A percentile compares a stretch with the other conserved stretches of the same genome.
phyloP scores from a whole-genome alignment of 2,113 vertebrate genomes.

The Lagopus leucura region DNA sequence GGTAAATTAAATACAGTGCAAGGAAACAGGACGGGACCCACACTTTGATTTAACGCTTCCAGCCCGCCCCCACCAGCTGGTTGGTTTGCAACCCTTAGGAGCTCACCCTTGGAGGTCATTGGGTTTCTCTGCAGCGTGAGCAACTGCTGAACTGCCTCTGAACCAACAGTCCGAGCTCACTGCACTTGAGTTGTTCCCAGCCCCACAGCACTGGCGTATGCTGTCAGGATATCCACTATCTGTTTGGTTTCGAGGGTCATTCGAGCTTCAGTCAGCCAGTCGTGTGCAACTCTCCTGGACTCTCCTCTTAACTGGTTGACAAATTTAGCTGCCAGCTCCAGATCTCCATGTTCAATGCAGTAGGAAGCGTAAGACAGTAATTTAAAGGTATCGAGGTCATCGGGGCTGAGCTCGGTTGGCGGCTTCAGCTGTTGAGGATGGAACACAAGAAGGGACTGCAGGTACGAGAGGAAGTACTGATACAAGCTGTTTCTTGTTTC shows the following conservation, averaged over 20 bases:
- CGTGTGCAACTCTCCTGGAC: slow-evolving; percentile 89
- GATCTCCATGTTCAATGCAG: slow-evolving; percentile 92
- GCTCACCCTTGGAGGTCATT: background rate
- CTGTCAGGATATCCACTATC: slow-evolving; percentile 88
- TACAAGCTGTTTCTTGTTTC: slow-evolving; percentile 94
- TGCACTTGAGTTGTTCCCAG: slow-evolving; percentile 90
- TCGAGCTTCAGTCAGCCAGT: slow-evolving; percentile 92
- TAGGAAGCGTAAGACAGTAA: slow-evolving; percentile 92
- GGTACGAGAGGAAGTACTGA: slow-evolving; percentile 95
- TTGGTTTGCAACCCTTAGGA: background rate
- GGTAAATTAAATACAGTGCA: slow-evolving; percentile 60
- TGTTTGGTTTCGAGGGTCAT: slow-evolving; percentile 94
- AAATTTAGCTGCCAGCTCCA: slow-evolving; percentile 95
- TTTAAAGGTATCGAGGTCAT: slow-evolving; percentile 90
- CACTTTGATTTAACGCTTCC: background rate
- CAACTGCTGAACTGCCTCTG: background rate
- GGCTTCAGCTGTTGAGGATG: slow-evolving; percentile 85
- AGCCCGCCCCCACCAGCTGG: slow-evolving; percentile 6
- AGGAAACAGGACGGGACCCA: slow-evolving; percentile 17
- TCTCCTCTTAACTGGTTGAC: slow-evolving; percentile 94
- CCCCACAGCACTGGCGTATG: slow-evolving; percentile 92
- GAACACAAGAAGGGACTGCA: slow-evolving; percentile 91
- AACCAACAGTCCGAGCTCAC: slow-evolving; percentile 12
- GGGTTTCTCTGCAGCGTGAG: background rate
- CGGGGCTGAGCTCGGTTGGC: slow-evolving; percentile 80